Evolutionary conservation across 2,888 invertebrate genomes (phyloP).

Genomic region (Melanophora roralis): DNA sequence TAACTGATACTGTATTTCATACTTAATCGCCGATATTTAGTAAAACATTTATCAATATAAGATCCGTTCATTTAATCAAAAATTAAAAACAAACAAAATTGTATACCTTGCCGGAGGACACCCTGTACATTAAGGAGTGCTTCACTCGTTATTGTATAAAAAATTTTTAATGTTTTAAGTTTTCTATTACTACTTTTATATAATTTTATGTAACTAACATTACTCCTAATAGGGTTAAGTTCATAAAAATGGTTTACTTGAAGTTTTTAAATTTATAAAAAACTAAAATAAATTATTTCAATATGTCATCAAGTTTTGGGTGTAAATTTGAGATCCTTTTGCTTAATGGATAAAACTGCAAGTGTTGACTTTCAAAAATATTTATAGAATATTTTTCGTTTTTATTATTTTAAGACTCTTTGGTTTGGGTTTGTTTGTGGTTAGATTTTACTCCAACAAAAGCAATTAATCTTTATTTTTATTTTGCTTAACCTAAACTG

Average conservation of each 20-base stretch:
- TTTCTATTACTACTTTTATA: constrained; percentile 1
- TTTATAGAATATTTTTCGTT: constrained; percentile 10
- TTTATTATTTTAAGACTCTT: not conserved
- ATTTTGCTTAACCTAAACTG: not conserved
- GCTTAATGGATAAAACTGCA: too few relatives aligned
- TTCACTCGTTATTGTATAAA: not conserved
- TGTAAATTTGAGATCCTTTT: not conserved
- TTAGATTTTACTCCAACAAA: constrained; percentile 65
- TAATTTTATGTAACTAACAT: too few relatives aligned
- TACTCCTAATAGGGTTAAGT: constrained; percentile 39
- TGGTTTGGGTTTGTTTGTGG: constrained; percentile 32
- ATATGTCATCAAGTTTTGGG: not conserved
- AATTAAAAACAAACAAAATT: too few relatives aligned
- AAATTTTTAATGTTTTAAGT: constrained; percentile 29
- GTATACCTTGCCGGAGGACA: too few relatives aligned
- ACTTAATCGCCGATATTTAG: too few relatives aligned
- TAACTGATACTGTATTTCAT: too few relatives aligned
- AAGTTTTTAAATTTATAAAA: constrained; percentile 13
- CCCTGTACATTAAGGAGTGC: too few relatives aligned
- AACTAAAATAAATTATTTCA: not conserved
- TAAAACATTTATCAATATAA: too few relatives aligned
- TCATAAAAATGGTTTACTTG: constrained; percentile 27
- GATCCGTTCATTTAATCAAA: too few relatives aligned
- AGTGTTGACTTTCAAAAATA: constrained; percentile 15
- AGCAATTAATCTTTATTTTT: constrained; percentile 75